Conservation (phyloP, 2,797 vertebrate genomes). For the Dermochelys coriacea region DNA sequence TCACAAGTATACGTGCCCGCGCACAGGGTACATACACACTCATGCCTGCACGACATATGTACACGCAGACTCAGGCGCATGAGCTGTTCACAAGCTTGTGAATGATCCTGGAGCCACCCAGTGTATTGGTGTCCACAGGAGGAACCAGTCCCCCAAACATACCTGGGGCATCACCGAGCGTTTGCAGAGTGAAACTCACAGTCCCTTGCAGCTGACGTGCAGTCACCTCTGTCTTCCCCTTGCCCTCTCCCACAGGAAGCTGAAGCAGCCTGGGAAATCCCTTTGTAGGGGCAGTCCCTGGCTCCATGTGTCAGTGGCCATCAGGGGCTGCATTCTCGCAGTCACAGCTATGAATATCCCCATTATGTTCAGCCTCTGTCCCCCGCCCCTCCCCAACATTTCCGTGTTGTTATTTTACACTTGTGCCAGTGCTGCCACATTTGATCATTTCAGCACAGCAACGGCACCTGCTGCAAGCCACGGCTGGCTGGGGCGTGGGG, state of each 20-base stretch:
- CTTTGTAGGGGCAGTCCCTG: background rate
- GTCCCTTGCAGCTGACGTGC: background rate
- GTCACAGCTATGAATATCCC: background rate
- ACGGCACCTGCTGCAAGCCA: background rate
- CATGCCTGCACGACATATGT: background rate
- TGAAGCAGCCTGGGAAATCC: background rate
- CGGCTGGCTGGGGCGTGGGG: background rate
- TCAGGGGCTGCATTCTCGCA: background rate
- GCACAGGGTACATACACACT: background rate
- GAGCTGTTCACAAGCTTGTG: background rate
- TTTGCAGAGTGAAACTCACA: background rate
- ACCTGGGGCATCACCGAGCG: background rate
- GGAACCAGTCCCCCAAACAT: background rate
- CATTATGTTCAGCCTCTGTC: background rate
- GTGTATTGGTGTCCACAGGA: background rate
- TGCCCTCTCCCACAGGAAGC: background rate
- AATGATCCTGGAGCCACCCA: background rate
- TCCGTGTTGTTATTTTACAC: conserved; percentile 2
- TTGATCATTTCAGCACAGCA: background rate
- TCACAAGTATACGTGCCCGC: background rate
- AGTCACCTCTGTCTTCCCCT: background rate
- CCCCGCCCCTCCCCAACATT: background rate
- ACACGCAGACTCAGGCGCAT: background rate
- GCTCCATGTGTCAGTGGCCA: background rate
- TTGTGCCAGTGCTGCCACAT: background rate